phyloP scores from a whole-genome alignment of 2,888 invertebrate genomes.

The Seladonia tumulorum region DNA sequence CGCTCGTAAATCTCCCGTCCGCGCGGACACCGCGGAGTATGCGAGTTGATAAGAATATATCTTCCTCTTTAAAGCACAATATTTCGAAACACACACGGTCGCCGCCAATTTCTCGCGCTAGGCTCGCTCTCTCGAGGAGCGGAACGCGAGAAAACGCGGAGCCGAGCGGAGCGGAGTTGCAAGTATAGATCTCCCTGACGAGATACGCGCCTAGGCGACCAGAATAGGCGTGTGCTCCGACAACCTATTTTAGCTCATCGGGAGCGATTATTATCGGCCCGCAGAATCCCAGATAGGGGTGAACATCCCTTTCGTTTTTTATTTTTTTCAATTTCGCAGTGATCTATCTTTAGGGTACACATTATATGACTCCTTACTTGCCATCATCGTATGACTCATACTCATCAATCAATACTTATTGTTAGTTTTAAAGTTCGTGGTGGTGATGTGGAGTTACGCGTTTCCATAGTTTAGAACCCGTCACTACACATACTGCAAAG shows the following conservation, averaged over 20 bases:
- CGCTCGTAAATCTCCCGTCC: constrained; percentile 3
- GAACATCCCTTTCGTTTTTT: neutral
- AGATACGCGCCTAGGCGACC: neutral
- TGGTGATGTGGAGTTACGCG: too few species aligned
- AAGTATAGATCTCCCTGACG: neutral
- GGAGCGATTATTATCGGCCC: neutral
- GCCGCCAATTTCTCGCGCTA: neutral
- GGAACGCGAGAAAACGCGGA: too few species aligned
- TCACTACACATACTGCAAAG: too few species aligned
- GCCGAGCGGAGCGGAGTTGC: neutral
- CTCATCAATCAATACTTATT: too few species aligned
- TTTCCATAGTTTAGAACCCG: too few species aligned
- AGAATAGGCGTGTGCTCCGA: neutral
- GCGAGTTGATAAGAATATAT: constrained; percentile 19
- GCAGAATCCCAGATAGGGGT: neutral
- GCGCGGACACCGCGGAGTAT: neutral
- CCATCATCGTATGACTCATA: too few species aligned
- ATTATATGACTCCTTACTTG: neutral
- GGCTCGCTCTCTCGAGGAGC: neutral
- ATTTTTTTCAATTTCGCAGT: neutral
- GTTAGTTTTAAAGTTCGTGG: too few species aligned
- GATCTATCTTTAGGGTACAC: neutral
- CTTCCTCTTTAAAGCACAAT: constrained; percentile 38
- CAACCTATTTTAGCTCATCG: neutral
- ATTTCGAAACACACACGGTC: constrained; percentile 15